Evolutionary conservation across 2,797 vertebrate genomes (phyloP).

Genomic region (Pantherophis alleghaniensis): DNA sequence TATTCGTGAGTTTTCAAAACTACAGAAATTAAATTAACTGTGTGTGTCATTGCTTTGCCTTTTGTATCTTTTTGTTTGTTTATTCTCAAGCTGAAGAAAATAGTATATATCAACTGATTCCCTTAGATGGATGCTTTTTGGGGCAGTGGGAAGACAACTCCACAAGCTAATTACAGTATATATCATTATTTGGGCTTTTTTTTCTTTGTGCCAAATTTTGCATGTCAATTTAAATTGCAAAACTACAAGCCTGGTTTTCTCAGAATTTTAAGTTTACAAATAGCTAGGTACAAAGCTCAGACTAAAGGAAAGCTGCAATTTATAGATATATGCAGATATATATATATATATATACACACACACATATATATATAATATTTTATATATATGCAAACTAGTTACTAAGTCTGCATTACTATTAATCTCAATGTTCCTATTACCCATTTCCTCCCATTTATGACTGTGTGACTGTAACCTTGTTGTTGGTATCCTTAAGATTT

Average conservation of each 20-base stretch:
- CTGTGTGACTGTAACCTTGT: too few species aligned
- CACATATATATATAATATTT: too few species aligned
- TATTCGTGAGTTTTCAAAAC: slow-evolving; percentile 17
- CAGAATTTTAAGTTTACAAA: background rate
- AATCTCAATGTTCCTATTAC: too few species aligned
- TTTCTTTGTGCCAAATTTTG: background rate
- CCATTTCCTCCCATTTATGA: too few species aligned
- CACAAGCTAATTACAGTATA: background rate
- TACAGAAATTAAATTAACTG: background rate
- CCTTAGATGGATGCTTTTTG: background rate
- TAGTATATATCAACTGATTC: background rate
- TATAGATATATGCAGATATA: background rate
- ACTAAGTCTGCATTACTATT: too few species aligned
- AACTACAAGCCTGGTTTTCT: background rate
- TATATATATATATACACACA: too few species aligned
- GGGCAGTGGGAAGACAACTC: background rate
- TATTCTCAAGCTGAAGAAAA: background rate
- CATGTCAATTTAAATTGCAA: background rate
- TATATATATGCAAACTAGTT: too few species aligned
- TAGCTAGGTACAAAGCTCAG: background rate
- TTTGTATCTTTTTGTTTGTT: background rate
- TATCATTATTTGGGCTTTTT: background rate
- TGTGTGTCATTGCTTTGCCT: background rate
- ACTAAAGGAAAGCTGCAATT: background rate
- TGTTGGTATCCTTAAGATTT: too few species aligned